phyloP scores from a whole-genome alignment of 2,113 vertebrate genomes.

The Protomyctophum bolini region DNA sequence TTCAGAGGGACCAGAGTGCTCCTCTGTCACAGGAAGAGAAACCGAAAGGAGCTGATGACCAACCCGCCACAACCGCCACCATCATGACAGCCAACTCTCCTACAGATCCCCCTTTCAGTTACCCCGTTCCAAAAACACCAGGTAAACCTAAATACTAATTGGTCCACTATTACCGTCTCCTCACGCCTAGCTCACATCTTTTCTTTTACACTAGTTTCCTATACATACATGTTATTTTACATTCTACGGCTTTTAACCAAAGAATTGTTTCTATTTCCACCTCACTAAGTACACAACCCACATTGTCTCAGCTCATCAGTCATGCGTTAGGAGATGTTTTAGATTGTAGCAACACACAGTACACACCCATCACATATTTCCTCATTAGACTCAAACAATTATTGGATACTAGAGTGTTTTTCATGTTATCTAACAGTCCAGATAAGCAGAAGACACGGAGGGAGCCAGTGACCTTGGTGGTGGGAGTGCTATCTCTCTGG shows the following conservation, averaged over 20 bases:
- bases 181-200: no score
- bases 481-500: slow-evolving; percentile 51
- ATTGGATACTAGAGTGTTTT: not conserved
- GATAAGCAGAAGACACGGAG: slow-evolving; percentile 41
- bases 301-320: not conserved
- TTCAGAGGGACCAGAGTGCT: slow-evolving; percentile 81
- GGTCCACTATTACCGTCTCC: no score
- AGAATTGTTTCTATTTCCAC: not conserved
- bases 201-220: not conserved
- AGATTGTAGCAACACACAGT: not conserved
- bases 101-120: slow-evolving; percentile 61
- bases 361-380: not conserved
- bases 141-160: slow-evolving; percentile 53
- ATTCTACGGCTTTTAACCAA: not conserved
- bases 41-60: not conserved
- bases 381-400: slow-evolving; percentile 12
- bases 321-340: not conserved
- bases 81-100: slow-evolving; percentile 25
- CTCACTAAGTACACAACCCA: not conserved
- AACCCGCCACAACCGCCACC: slow-evolving; percentile 17
- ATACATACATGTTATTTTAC: not conserved
- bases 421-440: slow-evolving; percentile 33
- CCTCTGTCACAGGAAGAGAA: slow-evolving; percentile 43
- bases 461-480: slow-evolving; percentile 67
- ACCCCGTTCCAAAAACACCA: slow-evolving; percentile 74